Conservation (phyloP, 2,113 vertebrate species). For the Pomatorhinus ruficollis region DNA sequence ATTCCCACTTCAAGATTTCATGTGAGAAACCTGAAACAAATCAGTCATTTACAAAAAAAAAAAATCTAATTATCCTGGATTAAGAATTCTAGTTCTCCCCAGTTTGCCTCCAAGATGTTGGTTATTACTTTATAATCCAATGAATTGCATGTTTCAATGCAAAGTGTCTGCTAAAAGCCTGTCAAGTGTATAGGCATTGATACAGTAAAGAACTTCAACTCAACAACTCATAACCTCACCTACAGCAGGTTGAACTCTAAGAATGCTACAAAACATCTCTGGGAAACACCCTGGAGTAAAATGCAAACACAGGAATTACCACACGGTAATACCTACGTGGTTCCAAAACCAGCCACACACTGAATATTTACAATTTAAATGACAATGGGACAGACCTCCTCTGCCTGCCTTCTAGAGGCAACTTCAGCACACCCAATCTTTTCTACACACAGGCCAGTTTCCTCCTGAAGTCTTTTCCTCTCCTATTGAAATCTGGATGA, state of each 20-base stretch:
- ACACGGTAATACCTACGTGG: rapidly evolving
- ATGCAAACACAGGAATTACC: not conserved
- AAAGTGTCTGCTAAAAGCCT: not conserved
- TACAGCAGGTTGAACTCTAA: not conserved
- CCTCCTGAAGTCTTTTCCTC: not conserved
- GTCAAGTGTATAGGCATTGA: not conserved
- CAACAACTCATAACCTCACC: not conserved
- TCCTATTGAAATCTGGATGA: not conserved
- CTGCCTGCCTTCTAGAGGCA: not conserved
- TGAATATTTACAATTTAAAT: not conserved
- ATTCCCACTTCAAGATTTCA: not conserved
- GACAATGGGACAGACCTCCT: not conserved
- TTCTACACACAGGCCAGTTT: not conserved
- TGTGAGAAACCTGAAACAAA: not conserved
- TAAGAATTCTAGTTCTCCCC: not conserved
- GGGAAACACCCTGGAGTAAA: not conserved
- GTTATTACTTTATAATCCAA: not conserved
- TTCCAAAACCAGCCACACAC: not conserved
- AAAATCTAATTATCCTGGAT: not conserved
- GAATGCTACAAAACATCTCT: not conserved
- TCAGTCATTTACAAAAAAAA: not conserved
- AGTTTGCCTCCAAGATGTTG: not conserved
- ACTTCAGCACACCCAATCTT: not conserved
- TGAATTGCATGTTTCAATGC: not conserved
- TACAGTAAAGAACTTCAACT: not conserved